Evolutionary conservation across 2,797 vertebrate genomes (phyloP).

Genomic region (Distichodus sexfasciatus): DNA sequence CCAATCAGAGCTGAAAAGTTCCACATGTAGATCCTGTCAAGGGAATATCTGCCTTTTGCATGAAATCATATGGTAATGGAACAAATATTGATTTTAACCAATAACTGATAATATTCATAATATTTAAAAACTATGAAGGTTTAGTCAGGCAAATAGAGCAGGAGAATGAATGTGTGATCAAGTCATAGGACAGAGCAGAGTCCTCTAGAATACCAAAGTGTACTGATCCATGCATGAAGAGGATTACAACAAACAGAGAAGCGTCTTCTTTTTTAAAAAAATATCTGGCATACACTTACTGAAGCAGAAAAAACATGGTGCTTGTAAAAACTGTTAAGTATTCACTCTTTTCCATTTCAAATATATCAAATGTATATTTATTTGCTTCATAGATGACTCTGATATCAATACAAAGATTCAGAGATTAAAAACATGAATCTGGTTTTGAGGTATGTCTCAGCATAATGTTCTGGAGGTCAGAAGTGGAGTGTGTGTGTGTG

Average conservation of each 20-base stretch:
- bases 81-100: no score
- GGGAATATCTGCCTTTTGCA: no score
- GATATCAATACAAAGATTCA: background rate
- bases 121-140: no score
- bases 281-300: no score
- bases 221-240: constrained; percentile 29
- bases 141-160: background rate
- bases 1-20: no score
- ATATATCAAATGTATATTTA: constrained; percentile 55
- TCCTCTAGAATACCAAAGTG: constrained; percentile 14
- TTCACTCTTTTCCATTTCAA: background rate
- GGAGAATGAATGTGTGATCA: background rate
- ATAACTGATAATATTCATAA: no score
- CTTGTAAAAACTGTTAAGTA: background rate
- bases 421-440: background rate
- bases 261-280: no score
- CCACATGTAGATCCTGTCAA: no score
- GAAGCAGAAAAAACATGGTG: background rate
- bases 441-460: background rate
- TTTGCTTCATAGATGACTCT: constrained; percentile 43
- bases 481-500: no score
- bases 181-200: constrained; percentile 17
- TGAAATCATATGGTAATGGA: no score
- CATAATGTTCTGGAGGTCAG: background rate
- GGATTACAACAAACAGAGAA: constrained; percentile 29